Conservation (phyloP, 2,888 invertebrate species). For the Idaea straminata region DNA sequence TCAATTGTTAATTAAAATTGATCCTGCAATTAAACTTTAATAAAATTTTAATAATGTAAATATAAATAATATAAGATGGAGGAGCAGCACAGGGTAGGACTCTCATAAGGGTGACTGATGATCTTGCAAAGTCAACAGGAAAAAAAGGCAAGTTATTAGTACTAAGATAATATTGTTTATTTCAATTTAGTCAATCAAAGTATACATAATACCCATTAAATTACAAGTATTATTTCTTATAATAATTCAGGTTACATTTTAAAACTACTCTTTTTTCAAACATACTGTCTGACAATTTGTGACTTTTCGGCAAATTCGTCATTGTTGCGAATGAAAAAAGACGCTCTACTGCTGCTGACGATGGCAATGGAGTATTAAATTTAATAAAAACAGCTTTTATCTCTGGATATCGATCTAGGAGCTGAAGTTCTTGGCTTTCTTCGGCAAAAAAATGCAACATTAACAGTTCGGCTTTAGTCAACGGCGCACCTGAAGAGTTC, state of each 20-base stretch:
- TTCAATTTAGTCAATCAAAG: too few species aligned
- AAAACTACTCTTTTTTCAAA: slow-evolving; percentile 15
- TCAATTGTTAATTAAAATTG: too few species aligned
- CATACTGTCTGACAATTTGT: slow-evolving; percentile 16
- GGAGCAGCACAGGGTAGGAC: too few species aligned
- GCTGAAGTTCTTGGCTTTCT: slow-evolving; percentile 21
- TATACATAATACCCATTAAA: too few species aligned
- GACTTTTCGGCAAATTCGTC: slow-evolving; percentile 12
- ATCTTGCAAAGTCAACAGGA: too few species aligned
- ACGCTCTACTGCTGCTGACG: slow-evolving; percentile 23
- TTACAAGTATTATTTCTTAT: too few species aligned
- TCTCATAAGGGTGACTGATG: too few species aligned
- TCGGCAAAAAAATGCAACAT: slow-evolving; percentile 24
- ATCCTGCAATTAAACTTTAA: too few species aligned
- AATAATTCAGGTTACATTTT: slow-evolving; percentile 10
- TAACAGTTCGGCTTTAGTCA: slow-evolving; percentile 20
- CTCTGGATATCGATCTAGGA: slow-evolving; percentile 23
- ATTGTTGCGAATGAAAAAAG: slow-evolving; percentile 17
- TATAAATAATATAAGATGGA: too few species aligned
- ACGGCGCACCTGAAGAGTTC: slow-evolving; percentile 8
- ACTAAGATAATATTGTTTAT: too few species aligned
- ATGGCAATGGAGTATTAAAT: slow-evolving; percentile 25
- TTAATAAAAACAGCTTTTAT: slow-evolving; percentile 26
- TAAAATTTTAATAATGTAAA: too few species aligned
- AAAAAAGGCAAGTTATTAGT: too few species aligned